phyloP scores from a whole-genome alignment of 2,797 vertebrate genomes.

The Odontamblyopus lacepedii region DNA sequence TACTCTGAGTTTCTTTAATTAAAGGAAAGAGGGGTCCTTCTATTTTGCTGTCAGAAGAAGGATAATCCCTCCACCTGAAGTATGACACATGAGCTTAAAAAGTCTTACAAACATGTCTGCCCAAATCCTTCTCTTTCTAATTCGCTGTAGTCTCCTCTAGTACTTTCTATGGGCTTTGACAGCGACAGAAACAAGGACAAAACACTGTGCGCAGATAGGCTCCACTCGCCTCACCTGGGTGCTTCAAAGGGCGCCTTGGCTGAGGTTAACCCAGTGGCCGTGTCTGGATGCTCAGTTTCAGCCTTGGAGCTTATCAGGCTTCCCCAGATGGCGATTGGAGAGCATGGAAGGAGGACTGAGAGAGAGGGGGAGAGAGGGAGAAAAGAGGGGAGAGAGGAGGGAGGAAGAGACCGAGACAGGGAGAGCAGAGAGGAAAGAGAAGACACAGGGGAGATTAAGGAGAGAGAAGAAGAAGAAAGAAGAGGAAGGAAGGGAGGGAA shows the following conservation, averaged over 20 bases:
- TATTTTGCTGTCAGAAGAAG: slow-evolving; percentile 52
- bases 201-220: slow-evolving; percentile 25
- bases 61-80: slow-evolving; percentile 70
- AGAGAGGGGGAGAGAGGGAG: slow-evolving; percentile 50
- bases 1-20: slow-evolving; percentile 58
- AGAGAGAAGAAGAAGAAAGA: slow-evolving; percentile 55
- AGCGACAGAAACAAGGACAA: slow-evolving; percentile 14
- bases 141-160: background rate
- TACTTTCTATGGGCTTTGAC: slow-evolving; percentile 20
- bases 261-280: slow-evolving; percentile 49
- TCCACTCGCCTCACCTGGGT: slow-evolving; percentile 27
- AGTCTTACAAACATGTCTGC: slow-evolving; percentile 47
- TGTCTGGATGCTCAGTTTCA: slow-evolving; percentile 62
- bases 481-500: slow-evolving; percentile 42
- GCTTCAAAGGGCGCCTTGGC: slow-evolving; percentile 35
- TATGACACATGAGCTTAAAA: slow-evolving; percentile 47
- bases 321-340: slow-evolving; percentile 72
- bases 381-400: slow-evolving; percentile 38
- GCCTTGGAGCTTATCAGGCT: slow-evolving; percentile 74
- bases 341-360: slow-evolving; percentile 49
- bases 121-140: slow-evolving; percentile 36
- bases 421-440: slow-evolving; percentile 55
- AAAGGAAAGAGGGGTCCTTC: slow-evolving; percentile 36
- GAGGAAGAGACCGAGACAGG: slow-evolving; percentile 35
- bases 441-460: slow-evolving; percentile 44